Conservation (phyloP, 2,888 invertebrate genomes). For the Gerris lacustris region DNA sequence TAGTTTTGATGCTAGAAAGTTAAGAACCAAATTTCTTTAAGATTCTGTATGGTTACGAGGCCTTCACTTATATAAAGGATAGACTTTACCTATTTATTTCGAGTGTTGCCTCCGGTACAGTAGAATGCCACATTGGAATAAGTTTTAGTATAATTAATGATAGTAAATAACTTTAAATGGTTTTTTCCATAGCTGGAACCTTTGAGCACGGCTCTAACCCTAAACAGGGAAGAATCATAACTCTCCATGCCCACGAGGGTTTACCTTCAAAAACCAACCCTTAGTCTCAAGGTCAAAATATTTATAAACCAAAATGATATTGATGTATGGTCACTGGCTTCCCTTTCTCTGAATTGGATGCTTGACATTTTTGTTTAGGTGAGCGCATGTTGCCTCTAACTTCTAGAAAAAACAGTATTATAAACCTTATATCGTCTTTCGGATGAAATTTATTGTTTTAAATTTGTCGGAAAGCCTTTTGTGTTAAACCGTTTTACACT, state of each 20-base stretch:
- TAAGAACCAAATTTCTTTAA: no score
- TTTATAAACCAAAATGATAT: background rate
- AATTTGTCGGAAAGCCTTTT: background rate
- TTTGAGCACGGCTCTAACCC: background rate
- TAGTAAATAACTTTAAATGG: background rate
- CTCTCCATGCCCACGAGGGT: background rate
- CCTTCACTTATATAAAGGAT: no score
- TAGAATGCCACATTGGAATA: background rate
- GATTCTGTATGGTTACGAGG: no score
- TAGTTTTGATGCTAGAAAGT: no score
- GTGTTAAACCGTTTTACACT: no score
- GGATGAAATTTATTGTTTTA: background rate
- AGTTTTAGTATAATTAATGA: background rate
- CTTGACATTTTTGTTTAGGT: background rate
- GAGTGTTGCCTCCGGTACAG: no score
- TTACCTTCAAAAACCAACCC: background rate
- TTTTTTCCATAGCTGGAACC: background rate
- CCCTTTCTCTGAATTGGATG: background rate
- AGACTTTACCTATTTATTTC: no score
- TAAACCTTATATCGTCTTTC: no score
- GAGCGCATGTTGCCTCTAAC: background rate
- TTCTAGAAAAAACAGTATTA: no score
- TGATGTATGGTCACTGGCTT: background rate
- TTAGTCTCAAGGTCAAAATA: background rate
- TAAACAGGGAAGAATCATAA: background rate